phyloP scores from a whole-genome alignment of 2,888 invertebrate genomes.

The Xylocampa areola region DNA sequence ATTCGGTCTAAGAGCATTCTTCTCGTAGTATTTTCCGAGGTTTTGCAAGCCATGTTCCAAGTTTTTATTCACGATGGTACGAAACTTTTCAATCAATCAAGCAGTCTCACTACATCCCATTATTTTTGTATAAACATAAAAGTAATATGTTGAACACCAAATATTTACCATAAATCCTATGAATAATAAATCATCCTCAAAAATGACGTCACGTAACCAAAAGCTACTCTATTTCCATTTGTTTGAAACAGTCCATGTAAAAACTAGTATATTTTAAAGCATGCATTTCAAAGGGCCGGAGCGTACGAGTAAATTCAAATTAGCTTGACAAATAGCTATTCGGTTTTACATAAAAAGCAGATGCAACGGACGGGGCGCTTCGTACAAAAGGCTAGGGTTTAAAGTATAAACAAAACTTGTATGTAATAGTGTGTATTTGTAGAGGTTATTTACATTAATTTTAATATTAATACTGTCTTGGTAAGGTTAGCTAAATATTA shows the following conservation, averaged over 20 bases:
- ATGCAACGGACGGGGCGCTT: slow-evolving; percentile 46
- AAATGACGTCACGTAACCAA: slow-evolving; percentile 26
- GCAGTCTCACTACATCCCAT: too few species aligned
- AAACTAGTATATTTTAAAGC: slow-evolving; percentile 53
- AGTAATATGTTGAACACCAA: not conserved
- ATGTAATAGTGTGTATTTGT: slow-evolving; percentile 26
- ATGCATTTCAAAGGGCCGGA: slow-evolving; percentile 56
- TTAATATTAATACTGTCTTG: slow-evolving; percentile 2
- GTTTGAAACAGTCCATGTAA: slow-evolving; percentile 37
- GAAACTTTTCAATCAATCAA: too few species aligned
- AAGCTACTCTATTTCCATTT: slow-evolving; percentile 40
- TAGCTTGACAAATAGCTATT: slow-evolving; percentile 61
- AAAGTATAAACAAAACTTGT: slow-evolving; percentile 34
- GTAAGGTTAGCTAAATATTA: too few species aligned
- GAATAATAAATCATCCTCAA: slow-evolving; percentile 35
- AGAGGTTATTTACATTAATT: slow-evolving; percentile 26
- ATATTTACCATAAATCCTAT: slow-evolving; percentile 38
- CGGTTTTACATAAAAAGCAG: slow-evolving; percentile 61
- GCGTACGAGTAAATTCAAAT: slow-evolving; percentile 61
- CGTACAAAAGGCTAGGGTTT: slow-evolving; percentile 33
- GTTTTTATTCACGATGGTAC: too few species aligned
- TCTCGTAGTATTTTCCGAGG: too few species aligned
- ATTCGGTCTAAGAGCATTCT: too few species aligned
- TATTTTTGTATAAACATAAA: too few species aligned
- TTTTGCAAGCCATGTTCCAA: too few species aligned